A percentile compares a stretch with the other conserved stretches of the same genome.
Conservation (phyloP, 1,140 invertebrate species). For the Phymastichus coffea region DNA sequence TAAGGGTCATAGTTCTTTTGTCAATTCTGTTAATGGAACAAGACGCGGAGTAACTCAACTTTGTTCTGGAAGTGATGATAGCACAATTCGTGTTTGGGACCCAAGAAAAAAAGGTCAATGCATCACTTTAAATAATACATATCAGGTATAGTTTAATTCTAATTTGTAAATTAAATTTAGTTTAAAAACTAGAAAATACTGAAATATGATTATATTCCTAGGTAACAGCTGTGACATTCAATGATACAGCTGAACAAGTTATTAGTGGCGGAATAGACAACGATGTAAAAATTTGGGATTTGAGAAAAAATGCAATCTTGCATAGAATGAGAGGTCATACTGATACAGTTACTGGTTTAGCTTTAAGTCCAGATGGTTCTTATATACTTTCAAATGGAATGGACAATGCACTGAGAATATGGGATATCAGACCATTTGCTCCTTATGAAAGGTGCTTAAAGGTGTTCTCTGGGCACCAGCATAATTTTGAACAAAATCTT, state of each 20-base stretch:
- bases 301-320: constrained; percentile 85
- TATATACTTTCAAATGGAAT: constrained; percentile 95
- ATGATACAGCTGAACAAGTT: constrained; percentile 92
- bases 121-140: constrained; percentile 79
- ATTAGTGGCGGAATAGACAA: constrained; percentile 95
- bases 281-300: constrained; percentile 97
- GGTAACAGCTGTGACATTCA: constrained; percentile 91
- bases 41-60: constrained; percentile 85
- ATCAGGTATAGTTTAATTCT: constrained; percentile 55
- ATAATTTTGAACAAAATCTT: constrained; percentile 96
- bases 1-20: constrained; percentile 88
- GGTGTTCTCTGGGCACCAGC: constrained; percentile 90
- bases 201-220: constrained; percentile 12
- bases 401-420: constrained; percentile 89
- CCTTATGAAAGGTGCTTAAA: constrained; percentile 92
- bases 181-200: neutral
- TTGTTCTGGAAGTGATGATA: constrained; percentile 94
- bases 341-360: constrained; percentile 92
- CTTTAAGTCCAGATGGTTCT: constrained; percentile 92
- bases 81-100: constrained; percentile 90
- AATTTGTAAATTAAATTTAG: neutral
- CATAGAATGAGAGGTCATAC: constrained; percentile 86
- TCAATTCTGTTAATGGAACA: constrained; percentile 78
- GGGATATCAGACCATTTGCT: constrained; percentile 79
- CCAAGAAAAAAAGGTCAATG: constrained; percentile 76